These are phyloP conservation scores for Apis laboriosa DNA, from an alignment of 1,140 invertebrate genomes.

Conservation along the genomic window DNA sequence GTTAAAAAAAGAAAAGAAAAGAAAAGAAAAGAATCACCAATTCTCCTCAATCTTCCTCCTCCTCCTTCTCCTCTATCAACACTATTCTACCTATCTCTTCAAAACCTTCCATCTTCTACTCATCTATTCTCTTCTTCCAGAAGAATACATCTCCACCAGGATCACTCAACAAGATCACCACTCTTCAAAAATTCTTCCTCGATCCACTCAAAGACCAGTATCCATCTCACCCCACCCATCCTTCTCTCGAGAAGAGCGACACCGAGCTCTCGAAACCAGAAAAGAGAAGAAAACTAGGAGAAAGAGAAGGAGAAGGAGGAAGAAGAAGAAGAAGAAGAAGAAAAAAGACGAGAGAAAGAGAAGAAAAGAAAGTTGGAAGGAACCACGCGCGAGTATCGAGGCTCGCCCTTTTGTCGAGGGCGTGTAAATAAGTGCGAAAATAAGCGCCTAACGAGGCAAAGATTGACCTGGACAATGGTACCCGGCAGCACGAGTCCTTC, in stretches of 20 bases:
- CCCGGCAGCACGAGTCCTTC: slow-evolving; percentile 60
- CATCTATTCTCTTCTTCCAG: not conserved
- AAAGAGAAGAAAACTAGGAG: not conserved
- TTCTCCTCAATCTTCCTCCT: too few species aligned
- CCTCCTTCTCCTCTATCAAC: too few species aligned
- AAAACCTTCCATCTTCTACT: not conserved
- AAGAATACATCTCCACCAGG: not conserved
- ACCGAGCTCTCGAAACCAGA: not conserved
- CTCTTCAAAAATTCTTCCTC: not conserved
- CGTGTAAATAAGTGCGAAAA: slow-evolving; percentile 78
- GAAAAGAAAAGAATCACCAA: too few species aligned
- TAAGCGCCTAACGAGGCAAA: slow-evolving; percentile 81
- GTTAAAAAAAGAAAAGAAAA: too few species aligned
- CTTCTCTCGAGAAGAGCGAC: not conserved
- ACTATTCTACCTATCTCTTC: too few species aligned
- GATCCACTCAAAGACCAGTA: not conserved
- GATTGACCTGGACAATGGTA: slow-evolving; percentile 78
- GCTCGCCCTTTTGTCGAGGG: slow-evolving; percentile 49
- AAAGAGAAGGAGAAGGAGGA: not conserved
- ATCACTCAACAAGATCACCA: slow-evolving; percentile 16
- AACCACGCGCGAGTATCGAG: slow-evolving; percentile 16
- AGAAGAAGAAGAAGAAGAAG: not conserved
- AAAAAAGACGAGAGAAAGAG: not conserved
- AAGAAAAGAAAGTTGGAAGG: slow-evolving; percentile 1
- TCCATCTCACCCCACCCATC: too few species aligned